Conservation (phyloP, 2,888 invertebrate genomes). For the Philhelius pedissequus region DNA sequence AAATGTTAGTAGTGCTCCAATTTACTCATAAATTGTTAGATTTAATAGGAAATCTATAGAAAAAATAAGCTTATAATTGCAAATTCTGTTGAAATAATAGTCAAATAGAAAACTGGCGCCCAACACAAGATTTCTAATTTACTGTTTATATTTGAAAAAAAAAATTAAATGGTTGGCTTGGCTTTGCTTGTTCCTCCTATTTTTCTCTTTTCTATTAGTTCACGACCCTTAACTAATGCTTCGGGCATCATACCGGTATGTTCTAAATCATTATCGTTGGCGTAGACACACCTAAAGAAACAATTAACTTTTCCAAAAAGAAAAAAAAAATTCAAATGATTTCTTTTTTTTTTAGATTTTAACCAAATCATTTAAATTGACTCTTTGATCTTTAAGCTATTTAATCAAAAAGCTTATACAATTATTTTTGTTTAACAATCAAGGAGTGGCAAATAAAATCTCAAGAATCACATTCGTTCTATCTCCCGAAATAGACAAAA, state of each 20-base stretch:
- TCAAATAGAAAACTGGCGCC: neutral
- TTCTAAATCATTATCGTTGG: neutral
- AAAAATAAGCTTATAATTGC: too few species aligned
- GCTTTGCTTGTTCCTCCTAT: too few species aligned
- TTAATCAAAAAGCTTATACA: neutral
- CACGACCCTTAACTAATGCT: too few species aligned
- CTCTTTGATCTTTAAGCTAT: neutral
- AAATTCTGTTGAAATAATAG: too few species aligned
- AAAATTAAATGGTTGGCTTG: too few species aligned
- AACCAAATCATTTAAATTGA: neutral
- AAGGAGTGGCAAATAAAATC: conserved; percentile 29
- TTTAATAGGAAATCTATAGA: too few species aligned
- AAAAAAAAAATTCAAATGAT: neutral
- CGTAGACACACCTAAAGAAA: neutral
- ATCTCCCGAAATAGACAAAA: neutral
- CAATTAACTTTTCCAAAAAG: neutral
- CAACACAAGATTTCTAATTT: neutral
- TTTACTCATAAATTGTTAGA: too few species aligned
- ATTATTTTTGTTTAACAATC: neutral
- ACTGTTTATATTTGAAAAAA: neutral
- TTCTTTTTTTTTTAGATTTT: neutral
- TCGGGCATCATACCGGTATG: neutral
- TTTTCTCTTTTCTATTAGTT: too few species aligned
- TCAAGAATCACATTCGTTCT: neutral
- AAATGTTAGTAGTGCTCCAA: too few species aligned